Conservation (phyloP, 2,888 invertebrate species). For the Exocentrus adspersus region DNA sequence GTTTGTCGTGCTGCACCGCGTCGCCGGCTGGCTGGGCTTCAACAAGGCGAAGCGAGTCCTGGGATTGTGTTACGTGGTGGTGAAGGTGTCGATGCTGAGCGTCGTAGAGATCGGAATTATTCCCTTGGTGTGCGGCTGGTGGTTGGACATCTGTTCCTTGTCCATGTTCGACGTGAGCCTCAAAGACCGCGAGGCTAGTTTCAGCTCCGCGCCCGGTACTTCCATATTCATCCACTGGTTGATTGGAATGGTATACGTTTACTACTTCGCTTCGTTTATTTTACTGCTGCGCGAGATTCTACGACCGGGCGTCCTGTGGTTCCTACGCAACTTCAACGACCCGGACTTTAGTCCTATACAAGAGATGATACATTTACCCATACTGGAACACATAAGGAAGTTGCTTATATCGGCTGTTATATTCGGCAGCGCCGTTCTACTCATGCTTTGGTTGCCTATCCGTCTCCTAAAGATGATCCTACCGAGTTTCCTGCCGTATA, state of each 20-base stretch:
- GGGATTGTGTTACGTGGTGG: conserved; percentile 92
- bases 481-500: conserved; percentile 94
- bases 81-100: conserved; percentile 91
- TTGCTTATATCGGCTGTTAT: conserved; percentile 93
- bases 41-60: conserved; percentile 84
- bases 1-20: conserved; percentile 84
- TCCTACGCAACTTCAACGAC: conserved; percentile 96
- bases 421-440: conserved; percentile 93
- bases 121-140: conserved; percentile 98
- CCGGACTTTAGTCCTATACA: conserved; percentile 99
- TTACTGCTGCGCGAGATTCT: conserved; percentile 91
- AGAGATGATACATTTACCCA: conserved; percentile 98
- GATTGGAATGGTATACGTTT: conserved; percentile 98
- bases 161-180: conserved; percentile 91
- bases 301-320: conserved; percentile 98
- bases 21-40: conserved; percentile 83
- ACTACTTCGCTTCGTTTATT: conserved; percentile 98
- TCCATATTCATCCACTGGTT: conserved; percentile 86
- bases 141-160: conserved; percentile 97
- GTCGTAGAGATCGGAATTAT: conserved; percentile 98
- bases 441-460: conserved; percentile 97
- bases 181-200: neutral
- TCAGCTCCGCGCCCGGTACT: conserved; percentile 13
- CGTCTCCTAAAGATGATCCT: conserved; percentile 81
- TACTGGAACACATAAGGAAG: conserved; percentile 88